Conservation (phyloP, 1,140 invertebrate species). For the Zaprionus ghesquierei region DNA sequence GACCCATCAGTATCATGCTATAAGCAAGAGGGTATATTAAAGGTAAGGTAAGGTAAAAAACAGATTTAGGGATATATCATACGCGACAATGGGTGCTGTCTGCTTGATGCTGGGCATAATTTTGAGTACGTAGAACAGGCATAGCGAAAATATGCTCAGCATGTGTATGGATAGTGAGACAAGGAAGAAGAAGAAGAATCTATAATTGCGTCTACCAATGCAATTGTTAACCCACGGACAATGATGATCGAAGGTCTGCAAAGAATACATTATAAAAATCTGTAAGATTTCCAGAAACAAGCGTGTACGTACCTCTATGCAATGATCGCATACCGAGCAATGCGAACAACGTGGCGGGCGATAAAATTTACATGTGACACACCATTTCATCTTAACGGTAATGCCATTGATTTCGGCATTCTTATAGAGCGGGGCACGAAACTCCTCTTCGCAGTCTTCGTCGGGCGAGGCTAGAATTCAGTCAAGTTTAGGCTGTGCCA, state of each 20-base stretch:
- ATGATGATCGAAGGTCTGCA: constrained; percentile 99
- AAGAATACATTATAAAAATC: constrained; percentile 49
- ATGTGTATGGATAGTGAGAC: constrained; percentile 98
- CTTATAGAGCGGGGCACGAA: constrained; percentile 98
- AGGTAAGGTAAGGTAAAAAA: constrained; percentile 82
- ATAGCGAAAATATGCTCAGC: constrained; percentile 97
- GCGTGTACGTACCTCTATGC: constrained; percentile 94
- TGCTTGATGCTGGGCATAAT: constrained; percentile 91
- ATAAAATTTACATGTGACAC: constrained; percentile 99
- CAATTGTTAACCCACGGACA: constrained; percentile 99
- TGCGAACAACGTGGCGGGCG: constrained; percentile 98
- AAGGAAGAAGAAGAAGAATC: constrained; percentile 99
- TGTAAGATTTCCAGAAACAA: background rate
- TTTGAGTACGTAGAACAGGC: constrained; percentile 94
- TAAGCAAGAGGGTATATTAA: background rate
- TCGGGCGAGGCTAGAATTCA: constrained; percentile 92
- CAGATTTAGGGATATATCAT: constrained; percentile 77
- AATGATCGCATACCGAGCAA: constrained; percentile 99
- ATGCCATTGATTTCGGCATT: constrained; percentile 99
- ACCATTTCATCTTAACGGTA: constrained; percentile 99
- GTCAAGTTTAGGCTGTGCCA: constrained; percentile 68
- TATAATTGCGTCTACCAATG: constrained; percentile 98
- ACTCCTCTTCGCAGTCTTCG: constrained; percentile 98
- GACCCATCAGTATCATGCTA: constrained; percentile 95
- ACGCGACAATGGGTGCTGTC: constrained; percentile 94